These are phyloP conservation scores for Alces alces DNA, from an alignment of 2,113 vertebrate species.

Conservation along the genomic window DNA sequence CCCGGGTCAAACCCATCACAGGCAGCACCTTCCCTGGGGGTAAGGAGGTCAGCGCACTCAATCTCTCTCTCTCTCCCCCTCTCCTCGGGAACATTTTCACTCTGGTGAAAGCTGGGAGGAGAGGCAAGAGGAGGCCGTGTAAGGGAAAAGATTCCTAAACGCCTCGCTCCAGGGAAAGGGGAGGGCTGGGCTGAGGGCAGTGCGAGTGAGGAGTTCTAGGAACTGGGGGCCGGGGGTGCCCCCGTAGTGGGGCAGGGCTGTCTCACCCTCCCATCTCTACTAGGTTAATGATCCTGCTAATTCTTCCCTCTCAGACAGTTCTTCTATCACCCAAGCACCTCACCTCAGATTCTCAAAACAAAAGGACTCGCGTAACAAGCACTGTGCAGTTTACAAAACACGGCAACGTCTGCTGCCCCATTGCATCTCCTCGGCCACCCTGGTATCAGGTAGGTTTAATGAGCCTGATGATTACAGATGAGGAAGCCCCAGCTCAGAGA, in stretches of 20 bases:
- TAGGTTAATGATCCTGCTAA: background rate
- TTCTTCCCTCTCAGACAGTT: background rate
- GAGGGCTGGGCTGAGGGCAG: background rate
- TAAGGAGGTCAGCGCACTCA: constrained; percentile 43
- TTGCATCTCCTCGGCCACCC: background rate
- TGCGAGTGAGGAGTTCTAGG: background rate
- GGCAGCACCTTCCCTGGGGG: constrained; percentile 49
- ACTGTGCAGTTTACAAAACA: background rate
- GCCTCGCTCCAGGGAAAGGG: background rate
- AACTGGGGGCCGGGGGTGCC: background rate
- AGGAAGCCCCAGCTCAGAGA: background rate
- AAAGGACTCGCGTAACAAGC: background rate
- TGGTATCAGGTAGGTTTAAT: background rate
- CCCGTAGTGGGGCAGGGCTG: accelerated
- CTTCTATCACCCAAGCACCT: background rate
- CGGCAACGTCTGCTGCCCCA: accelerated
- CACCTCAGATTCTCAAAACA: background rate
- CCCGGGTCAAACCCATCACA: constrained; percentile 67
- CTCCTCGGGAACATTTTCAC: background rate
- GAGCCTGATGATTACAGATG: background rate
- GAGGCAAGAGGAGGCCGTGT: background rate
- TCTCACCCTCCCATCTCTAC: background rate
- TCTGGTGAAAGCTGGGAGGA: background rate
- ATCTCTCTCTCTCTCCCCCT: background rate
- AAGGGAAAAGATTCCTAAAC: background rate